Evolutionary conservation across 2,113 vertebrate species (phyloP).

Genomic region (Aptenodytes forsteri): DNA sequence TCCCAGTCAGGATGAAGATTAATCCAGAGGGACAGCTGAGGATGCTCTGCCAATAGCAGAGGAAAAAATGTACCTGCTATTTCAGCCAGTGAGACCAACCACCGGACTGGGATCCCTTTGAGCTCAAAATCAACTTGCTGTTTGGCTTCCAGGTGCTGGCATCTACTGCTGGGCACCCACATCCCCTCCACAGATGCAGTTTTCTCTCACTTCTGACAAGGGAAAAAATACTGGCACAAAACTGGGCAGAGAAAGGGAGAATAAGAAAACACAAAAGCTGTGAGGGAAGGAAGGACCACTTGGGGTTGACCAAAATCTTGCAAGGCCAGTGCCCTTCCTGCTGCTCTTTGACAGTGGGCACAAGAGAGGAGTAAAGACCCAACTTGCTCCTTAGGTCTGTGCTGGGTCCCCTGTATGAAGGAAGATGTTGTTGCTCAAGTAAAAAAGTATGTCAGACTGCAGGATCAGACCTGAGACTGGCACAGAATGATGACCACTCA

Average conservation of each 20-base stretch:
- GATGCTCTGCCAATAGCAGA: background rate
- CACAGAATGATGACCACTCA: background rate
- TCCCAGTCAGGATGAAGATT: background rate
- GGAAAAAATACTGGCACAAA: background rate
- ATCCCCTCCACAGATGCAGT: background rate
- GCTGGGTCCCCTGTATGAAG: background rate
- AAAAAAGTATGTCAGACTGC: background rate
- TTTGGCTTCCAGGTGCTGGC: background rate
- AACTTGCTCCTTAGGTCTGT: background rate
- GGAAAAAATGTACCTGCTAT: background rate
- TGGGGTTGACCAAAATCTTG: background rate
- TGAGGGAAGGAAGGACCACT: background rate
- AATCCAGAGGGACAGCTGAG: background rate
- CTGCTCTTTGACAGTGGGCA: background rate
- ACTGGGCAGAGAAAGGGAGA: background rate
- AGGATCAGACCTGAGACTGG: background rate
- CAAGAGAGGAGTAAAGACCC: fast-evolving
- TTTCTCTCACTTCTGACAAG: background rate
- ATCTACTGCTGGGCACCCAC: background rate
- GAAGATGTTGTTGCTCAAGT: background rate
- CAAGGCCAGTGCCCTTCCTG: background rate
- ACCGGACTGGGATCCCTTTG: background rate
- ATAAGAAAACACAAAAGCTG: background rate
- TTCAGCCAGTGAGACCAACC: background rate
- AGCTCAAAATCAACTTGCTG: background rate